Conservation (phyloP, 2,113 vertebrate species). For the Vulpes lagopus region DNA sequence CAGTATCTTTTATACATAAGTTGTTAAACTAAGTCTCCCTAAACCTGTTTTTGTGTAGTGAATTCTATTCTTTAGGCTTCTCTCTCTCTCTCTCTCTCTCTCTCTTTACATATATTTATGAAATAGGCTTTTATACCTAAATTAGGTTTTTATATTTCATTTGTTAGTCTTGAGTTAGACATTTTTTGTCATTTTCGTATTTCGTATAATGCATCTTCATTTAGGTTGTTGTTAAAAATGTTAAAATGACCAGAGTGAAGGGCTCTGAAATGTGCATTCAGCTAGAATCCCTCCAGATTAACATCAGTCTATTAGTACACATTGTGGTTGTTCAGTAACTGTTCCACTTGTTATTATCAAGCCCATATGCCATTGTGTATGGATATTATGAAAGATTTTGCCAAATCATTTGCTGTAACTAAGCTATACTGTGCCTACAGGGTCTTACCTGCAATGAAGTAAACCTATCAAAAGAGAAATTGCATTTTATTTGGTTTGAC, state of each 20-base stretch:
- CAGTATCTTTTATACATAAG: background rate
- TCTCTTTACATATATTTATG: background rate
- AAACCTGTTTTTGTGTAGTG: constrained; percentile 31
- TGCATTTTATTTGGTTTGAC: constrained; percentile 22
- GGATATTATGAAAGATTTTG: constrained; percentile 44
- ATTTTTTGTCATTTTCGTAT: constrained; percentile 42
- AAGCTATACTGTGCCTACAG: background rate
- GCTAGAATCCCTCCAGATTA: background rate
- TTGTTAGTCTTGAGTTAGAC: constrained; percentile 20
- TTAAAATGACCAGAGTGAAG: constrained; percentile 15
- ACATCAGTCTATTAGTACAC: background rate
- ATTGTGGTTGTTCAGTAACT: background rate
- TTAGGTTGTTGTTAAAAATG: constrained; percentile 41
- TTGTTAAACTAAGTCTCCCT: constrained; percentile 25
- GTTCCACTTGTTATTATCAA: background rate
- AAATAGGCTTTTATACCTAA: background rate
- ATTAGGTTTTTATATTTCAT: constrained; percentile 3
- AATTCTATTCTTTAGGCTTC: background rate
- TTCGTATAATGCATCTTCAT: constrained; percentile 14
- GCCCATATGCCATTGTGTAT: background rate
- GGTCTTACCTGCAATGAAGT: constrained; percentile 5
- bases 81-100: no score
- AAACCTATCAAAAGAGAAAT: constrained; percentile 13
- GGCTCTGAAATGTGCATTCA: background rate
- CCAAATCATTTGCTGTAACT: constrained; percentile 16